Base-by-base conservation (phyloP, 2,113 vertebrate genomes). In the Oceanodroma tethys region DNA sequence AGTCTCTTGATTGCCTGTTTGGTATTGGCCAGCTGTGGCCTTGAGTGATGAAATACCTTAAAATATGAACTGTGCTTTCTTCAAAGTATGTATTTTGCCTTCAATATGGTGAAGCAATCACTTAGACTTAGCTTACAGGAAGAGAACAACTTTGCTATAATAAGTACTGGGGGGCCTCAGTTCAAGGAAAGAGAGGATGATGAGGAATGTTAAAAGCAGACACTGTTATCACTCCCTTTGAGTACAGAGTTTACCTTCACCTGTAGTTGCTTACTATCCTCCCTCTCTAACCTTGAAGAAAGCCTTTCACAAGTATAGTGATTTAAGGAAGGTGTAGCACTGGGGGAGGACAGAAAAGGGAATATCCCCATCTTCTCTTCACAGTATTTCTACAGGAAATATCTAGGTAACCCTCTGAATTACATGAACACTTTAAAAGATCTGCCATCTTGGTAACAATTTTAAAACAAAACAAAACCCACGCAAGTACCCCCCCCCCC, bases 41-140 rank as follows among this genome's bases (percentile, higher is more conserved):
- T 91, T 80, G 81, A 97, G 95, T 97, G 96, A 97, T 96, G 97
- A 97, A 97, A 97, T 89, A 94, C 86, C 79, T 95, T 97, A 96
- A 98, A 97, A 96, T 96, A 97, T 65, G 95, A 95, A 94, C 91
- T 95, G 85, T 93, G 86, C 82, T 92, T 97, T 96, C 95, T 96
- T 93, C 90, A 97, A 95, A 97, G 72, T 85, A 86, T 81, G 82
- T 50, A 85, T 91, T 95, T 95, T 96, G 94, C 95, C 66, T 96
- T 94, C 97, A 97, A 1, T 93, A 95, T 90, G 73, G 80, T 95
- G 93, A 97, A 96, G 74, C 79, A 95, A 96, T 96, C 95, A 70
- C 67, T 92, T 82, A 95, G 82, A 85, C 38, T 73, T 38, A 94
- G 86, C 50, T 78, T 96, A 95, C 65, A 97, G 83, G 45, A 91